phyloP scores from a whole-genome alignment of 2,797 vertebrate genomes.

The Gallinago nigripennis region DNA sequence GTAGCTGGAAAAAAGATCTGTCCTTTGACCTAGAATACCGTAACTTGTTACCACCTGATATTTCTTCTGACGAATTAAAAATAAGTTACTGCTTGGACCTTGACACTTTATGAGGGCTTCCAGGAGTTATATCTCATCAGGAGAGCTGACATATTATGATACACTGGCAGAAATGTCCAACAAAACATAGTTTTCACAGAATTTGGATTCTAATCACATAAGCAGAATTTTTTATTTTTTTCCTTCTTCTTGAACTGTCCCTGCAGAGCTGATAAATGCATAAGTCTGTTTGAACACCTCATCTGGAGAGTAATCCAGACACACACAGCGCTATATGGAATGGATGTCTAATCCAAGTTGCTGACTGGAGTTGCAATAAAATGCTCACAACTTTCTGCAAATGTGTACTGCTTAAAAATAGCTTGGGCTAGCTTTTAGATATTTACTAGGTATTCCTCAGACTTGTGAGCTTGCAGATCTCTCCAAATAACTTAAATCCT shows the following conservation, averaged over 20 bases:
- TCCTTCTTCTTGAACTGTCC: conserved; percentile 18
- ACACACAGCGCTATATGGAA: background rate
- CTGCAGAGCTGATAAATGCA: conserved; percentile 40
- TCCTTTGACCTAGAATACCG: background rate
- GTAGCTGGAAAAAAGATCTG: background rate
- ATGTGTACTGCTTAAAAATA: background rate
- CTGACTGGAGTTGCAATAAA: conserved; percentile 24
- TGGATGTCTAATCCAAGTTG: conserved; percentile 9
- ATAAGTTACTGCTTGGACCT: background rate
- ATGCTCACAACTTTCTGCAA: background rate
- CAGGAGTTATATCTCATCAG: conserved; percentile 34
- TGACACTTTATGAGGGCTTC: conserved; percentile 55
- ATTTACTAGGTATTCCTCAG: background rate
- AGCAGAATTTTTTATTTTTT: conserved; percentile 11
- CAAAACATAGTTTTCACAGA: conserved; percentile 47
- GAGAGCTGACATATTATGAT: conserved; percentile 28
- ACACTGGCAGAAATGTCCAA: conserved; percentile 55
- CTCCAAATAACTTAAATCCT: background rate
- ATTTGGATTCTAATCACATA: conserved; percentile 60
- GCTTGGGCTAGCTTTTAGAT: background rate
- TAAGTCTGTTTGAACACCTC: conserved; percentile 10
- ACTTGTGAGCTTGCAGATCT: background rate
- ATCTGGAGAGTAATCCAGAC: conserved; percentile 49
- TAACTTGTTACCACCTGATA: conserved; percentile 33
- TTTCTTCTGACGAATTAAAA: conserved; percentile 32